phyloP scores from a whole-genome alignment of 1,140 invertebrate genomes.

The Andrena cerasifolii region DNA sequence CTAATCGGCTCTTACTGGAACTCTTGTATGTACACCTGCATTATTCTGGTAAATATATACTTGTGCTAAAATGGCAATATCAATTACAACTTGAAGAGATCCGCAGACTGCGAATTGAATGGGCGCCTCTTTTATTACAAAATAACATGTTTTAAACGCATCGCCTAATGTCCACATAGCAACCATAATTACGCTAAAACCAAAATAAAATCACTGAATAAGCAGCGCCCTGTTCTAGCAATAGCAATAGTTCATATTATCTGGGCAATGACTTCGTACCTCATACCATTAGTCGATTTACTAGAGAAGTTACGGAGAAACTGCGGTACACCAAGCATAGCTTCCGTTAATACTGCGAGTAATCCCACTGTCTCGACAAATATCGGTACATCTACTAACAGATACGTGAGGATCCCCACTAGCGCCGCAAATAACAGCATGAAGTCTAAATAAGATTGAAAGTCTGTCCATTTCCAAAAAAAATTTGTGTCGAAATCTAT shows the following conservation, averaged over 20 bases:
- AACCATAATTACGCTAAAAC: conserved; percentile 94
- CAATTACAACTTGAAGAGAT: conserved; percentile 93
- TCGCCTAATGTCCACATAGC: conserved; percentile 98
- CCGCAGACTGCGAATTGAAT: conserved; percentile 98
- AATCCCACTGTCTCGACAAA: conserved; percentile 97
- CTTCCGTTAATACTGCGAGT: conserved; percentile 97
- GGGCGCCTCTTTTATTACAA: conserved; percentile 93
- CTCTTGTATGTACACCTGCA: conserved; percentile 42
- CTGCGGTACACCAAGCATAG: conserved; percentile 97
- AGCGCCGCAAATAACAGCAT: conserved; percentile 93
- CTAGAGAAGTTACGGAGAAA: conserved; percentile 94
- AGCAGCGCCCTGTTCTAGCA: neutral
- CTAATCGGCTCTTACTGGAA: conserved; percentile 65
- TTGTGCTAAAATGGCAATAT: conserved; percentile 92
- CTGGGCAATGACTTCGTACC: conserved; percentile 84
- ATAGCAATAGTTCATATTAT: neutral
- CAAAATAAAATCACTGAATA: conserved; percentile 28
- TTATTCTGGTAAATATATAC: conserved; percentile 83
- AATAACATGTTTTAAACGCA: conserved; percentile 98
- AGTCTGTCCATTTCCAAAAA: conserved; percentile 99
- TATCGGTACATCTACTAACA: conserved; percentile 90
- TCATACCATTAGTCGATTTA: conserved; percentile 98
- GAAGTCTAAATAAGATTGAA: conserved; percentile 97
- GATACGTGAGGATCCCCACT: conserved; percentile 92
- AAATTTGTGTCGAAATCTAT: conserved; percentile 94